A percentile compares a stretch with the other conserved stretches of the same genome.
Evolutionary conservation across 2,888 invertebrate genomes (phyloP).

Genomic region (Xestia ashworthii): DNA sequence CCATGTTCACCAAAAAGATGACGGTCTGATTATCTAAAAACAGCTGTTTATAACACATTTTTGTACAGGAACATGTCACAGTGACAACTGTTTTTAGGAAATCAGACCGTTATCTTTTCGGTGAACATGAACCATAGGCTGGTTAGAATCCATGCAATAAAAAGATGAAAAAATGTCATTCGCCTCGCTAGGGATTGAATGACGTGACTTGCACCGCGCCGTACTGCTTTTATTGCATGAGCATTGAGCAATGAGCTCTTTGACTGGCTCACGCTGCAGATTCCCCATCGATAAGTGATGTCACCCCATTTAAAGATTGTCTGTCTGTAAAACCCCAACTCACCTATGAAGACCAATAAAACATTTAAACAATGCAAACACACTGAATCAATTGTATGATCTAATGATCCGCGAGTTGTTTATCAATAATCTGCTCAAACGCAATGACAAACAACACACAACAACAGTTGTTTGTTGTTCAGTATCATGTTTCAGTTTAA

Average conservation of each 20-base stretch:
- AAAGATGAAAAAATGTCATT: background rate
- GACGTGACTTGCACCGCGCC: background rate
- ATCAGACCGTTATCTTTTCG: no score
- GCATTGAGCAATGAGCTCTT: background rate
- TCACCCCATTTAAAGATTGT: background rate
- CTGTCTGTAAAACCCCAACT: background rate
- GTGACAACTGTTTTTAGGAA: no score
- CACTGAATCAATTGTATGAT: background rate
- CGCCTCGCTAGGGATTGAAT: background rate
- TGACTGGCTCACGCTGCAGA: background rate
- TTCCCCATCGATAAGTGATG: background rate
- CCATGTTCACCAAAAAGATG: no score
- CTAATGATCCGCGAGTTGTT: constrained; percentile 34
- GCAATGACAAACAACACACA: constrained; percentile 14
- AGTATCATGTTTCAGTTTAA: constrained; percentile 33
- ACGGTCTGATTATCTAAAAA: no score
- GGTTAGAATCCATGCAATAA: background rate
- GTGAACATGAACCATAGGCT: no score
- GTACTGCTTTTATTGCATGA: background rate
- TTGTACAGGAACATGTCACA: no score
- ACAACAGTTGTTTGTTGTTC: constrained; percentile 27
- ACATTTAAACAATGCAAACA: constrained; percentile 26
- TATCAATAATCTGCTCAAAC: constrained; percentile 49
- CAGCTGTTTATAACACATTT: no score
- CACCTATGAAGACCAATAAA: background rate